These are phyloP conservation scores for Ramphastos sulfuratus DNA, from an alignment of 2,113 vertebrate genomes.

Conservation along the genomic window DNA sequence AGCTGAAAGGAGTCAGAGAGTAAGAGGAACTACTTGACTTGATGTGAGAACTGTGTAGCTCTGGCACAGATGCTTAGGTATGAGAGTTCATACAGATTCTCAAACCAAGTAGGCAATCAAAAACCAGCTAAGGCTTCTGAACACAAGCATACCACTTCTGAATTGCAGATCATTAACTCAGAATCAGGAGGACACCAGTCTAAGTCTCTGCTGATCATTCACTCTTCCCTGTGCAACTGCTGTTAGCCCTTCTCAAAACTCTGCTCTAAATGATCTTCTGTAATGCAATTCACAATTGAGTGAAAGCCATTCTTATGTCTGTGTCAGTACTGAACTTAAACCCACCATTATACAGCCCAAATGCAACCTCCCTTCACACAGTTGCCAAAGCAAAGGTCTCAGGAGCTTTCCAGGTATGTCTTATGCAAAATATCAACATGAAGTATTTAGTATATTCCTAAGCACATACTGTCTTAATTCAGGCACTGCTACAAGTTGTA, in stretches of 20 bases:
- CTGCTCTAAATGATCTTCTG: background rate
- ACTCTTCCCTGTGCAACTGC: background rate
- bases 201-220: background rate
- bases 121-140: background rate
- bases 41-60: background rate
- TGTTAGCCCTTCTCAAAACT: background rate
- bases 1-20: background rate
- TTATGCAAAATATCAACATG: background rate
- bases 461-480: background rate
- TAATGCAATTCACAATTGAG: background rate
- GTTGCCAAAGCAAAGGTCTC: background rate
- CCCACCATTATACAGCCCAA: fast-evolving
- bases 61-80: background rate
- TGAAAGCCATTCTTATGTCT: background rate
- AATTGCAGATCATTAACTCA: background rate
- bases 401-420: background rate
- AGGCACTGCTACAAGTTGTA: background rate
- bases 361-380: background rate
- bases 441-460: background rate
- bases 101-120: background rate
- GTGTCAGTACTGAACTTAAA: background rate
- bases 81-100: background rate
- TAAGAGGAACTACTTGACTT: background rate
- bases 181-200: background rate
- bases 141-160: background rate